Conservation (phyloP, 2,113 vertebrate genomes). For the Quiscalus mexicanus region DNA sequence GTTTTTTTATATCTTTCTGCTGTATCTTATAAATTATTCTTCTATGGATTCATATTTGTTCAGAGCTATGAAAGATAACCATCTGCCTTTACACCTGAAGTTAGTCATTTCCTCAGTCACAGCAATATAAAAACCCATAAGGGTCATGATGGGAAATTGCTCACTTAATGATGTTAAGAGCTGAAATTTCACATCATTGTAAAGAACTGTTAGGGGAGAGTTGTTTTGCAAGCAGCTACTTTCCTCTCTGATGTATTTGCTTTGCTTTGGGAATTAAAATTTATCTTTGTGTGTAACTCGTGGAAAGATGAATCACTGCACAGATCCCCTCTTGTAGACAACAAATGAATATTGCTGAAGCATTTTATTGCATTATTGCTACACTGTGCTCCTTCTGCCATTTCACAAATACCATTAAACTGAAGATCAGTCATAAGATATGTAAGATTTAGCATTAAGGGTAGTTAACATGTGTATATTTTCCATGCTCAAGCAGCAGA, state of each 20-base stretch:
- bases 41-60: not conserved
- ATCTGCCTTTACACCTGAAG: not conserved
- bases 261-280: not conserved
- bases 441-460: not conserved
- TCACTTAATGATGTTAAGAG: not conserved
- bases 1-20: not conserved
- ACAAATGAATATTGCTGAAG: not conserved
- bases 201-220: not conserved
- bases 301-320: not conserved
- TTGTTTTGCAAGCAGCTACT: not conserved
- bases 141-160: not conserved
- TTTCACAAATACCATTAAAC: conserved; percentile 18
- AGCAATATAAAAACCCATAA: not conserved
- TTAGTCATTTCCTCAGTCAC: not conserved
- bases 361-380: not conserved
- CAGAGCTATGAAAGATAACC: not conserved
- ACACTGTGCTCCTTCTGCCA: not conserved
- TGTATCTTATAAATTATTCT: not conserved
- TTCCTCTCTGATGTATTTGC: not conserved
- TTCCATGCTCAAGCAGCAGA: not conserved
- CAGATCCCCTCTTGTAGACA: not conserved
- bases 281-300: not conserved
- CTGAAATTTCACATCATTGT: not conserved
- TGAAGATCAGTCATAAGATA: not conserved
- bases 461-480: not conserved